Evolutionary conservation across 2,888 invertebrate species (phyloP).

Genomic region (Pterostichus madidus): DNA sequence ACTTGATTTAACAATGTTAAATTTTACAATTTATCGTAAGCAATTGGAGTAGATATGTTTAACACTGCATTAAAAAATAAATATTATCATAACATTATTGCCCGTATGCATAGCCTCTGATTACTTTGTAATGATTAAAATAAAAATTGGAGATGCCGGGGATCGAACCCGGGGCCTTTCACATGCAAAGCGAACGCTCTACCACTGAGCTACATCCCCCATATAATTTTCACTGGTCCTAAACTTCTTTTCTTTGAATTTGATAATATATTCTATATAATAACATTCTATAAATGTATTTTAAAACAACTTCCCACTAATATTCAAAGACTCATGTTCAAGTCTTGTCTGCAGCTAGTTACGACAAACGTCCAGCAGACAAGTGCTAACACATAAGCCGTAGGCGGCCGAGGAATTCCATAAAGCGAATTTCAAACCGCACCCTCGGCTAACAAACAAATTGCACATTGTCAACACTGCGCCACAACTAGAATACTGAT

Average conservation of each 20-base stretch:
- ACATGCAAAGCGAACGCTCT: constrained; percentile 99
- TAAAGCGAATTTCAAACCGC: constrained; percentile 44
- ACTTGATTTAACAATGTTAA: no score
- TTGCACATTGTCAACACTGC: constrained; percentile 33
- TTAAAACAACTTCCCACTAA: not conserved
- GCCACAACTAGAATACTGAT: constrained; percentile 42
- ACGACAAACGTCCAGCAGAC: constrained; percentile 37
- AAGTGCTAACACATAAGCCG: constrained; percentile 29
- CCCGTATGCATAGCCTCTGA: no score
- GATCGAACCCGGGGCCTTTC: constrained; percentile 99
- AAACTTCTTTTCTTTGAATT: no score
- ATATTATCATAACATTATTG: no score
- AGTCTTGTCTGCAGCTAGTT: constrained; percentile 16
- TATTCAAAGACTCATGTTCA: not conserved
- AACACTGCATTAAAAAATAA: no score
- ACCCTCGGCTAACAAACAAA: constrained; percentile 34
- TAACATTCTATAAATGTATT: no score
- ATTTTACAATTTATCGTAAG: no score
- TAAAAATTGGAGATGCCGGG: constrained; percentile 91
- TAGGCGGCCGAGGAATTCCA: constrained; percentile 45
- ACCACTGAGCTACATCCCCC: constrained; percentile 98
- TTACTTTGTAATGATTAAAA: constrained; percentile 70
- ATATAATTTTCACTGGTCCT: not conserved
- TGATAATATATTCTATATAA: no score
- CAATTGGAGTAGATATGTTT: no score